These are phyloP conservation scores for Acanthosepion esculentum DNA, from an alignment of 2,888 invertebrate species.

Conservation along the genomic window DNA sequence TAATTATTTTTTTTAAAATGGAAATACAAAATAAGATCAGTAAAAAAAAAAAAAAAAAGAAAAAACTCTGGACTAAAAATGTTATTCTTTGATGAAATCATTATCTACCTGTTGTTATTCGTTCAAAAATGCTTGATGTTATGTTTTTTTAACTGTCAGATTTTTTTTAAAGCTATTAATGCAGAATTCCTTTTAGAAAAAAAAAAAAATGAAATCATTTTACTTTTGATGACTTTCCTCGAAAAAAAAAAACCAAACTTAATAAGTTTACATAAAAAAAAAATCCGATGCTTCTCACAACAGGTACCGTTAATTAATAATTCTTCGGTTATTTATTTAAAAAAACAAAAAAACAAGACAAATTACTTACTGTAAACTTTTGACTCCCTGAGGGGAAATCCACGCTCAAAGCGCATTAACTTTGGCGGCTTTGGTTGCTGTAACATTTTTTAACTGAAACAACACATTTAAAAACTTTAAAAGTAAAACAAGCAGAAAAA, in stretches of 20 bases:
- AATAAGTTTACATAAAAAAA: too few species aligned
- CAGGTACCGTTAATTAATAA: neutral
- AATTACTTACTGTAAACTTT: conserved; percentile 34
- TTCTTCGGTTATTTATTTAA: too few species aligned
- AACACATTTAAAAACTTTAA: neutral
- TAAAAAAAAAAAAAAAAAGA: too few species aligned
- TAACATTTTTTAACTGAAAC: conserved; percentile 1
- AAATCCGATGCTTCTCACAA: neutral
- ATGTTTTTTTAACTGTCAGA: too few species aligned
- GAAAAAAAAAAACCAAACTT: too few species aligned
- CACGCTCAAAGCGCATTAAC: conserved; percentile 25
- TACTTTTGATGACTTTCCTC: too few species aligned
- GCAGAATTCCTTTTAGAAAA: too few species aligned
- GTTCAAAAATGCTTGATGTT: too few species aligned
- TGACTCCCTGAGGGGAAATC: conserved; percentile 41
- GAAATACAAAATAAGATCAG: too few species aligned
- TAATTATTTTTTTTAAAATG: too few species aligned
- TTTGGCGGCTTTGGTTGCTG: conserved; percentile 14
- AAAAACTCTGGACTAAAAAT: neutral
- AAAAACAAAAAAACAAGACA: neutral
- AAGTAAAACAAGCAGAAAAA: neutral
- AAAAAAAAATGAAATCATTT: too few species aligned
- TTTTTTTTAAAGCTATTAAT: too few species aligned
- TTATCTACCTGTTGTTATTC: neutral
- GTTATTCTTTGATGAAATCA: neutral